Percentiles rank a stretch among this genome's conserved stretches.
Conservation (phyloP, 2,797 vertebrate genomes). For the Sebastes itinus region DNA sequence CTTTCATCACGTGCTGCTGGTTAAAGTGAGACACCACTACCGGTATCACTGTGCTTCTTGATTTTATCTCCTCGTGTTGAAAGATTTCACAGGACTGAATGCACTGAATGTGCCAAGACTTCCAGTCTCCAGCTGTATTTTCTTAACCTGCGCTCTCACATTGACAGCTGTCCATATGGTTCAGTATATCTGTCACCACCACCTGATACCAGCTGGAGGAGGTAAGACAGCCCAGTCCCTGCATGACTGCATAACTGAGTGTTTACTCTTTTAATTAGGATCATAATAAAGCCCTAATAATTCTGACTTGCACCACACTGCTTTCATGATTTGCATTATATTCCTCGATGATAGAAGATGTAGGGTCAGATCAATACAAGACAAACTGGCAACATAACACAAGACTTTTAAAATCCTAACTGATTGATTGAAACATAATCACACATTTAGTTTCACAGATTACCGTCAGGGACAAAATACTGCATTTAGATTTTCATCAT, state of each 20-base stretch:
- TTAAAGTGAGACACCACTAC: not conserved
- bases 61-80: not conserved
- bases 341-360: not conserved
- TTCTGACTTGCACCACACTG: not conserved
- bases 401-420: not conserved
- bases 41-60: not conserved
- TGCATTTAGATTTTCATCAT: not conserved
- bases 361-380: not conserved
- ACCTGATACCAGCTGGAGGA: conserved; percentile 93
- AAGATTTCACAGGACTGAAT: not conserved
- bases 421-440: not conserved
- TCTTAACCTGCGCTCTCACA: conserved; percentile 86
- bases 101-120: conserved; percentile 13
- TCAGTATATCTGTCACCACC: conserved; percentile 92
- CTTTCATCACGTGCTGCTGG: not conserved
- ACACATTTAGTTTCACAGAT: not conserved
- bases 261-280: conserved; percentile 9
- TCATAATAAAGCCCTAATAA: not conserved
- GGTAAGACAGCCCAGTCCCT: conserved; percentile 74
- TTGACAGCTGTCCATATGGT: conserved; percentile 94
- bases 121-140: conserved; percentile 41
- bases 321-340: not conserved
- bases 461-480: not conserved
- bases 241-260: not conserved
- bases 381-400: not conserved